phyloP scores from a whole-genome alignment of 1,140 invertebrate genomes.

The Conopomorpha cramerella region DNA sequence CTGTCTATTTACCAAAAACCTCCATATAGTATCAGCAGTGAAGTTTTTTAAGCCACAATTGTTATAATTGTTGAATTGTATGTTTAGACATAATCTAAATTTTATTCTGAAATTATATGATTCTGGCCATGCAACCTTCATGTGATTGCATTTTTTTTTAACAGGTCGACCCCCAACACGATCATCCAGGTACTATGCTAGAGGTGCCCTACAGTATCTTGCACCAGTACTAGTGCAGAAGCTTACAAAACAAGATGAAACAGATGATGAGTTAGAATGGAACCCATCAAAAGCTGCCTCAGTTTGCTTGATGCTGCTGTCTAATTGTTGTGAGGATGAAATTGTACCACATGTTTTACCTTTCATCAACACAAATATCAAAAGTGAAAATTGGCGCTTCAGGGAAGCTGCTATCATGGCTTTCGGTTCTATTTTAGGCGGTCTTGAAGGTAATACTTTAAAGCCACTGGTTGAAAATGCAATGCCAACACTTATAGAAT shows the following conservation, averaged over 20 bases:
- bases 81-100: too few species aligned
- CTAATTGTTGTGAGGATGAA: slow-evolving; percentile 96
- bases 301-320: slow-evolving; percentile 97
- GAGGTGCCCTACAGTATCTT: slow-evolving; percentile 93
- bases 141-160: slow-evolving; percentile 7
- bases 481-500: slow-evolving; percentile 91
- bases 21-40: too few species aligned
- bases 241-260: slow-evolving; percentile 92
- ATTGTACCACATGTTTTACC: slow-evolving; percentile 95
- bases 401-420: slow-evolving; percentile 98
- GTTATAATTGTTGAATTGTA: too few species aligned
- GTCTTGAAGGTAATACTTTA: slow-evolving; percentile 84
- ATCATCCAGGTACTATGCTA: slow-evolving; percentile 91
- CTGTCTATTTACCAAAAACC: too few species aligned
- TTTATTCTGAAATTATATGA: too few species aligned
- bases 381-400: slow-evolving; percentile 90
- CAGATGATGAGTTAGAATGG: slow-evolving; percentile 99
- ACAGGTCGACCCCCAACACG: slow-evolving; percentile 84
- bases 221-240: slow-evolving; percentile 94
- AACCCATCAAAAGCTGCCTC: slow-evolving; percentile 99
- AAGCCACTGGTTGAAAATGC: slow-evolving; percentile 95
- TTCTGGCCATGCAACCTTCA: too few species aligned
- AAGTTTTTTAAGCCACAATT: too few species aligned
- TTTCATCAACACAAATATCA: slow-evolving; percentile 96
- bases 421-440: slow-evolving; percentile 96